Evolutionary conservation across 2,113 vertebrate genomes (phyloP).

Genomic region (Romanogobio albipinnatus): DNA sequence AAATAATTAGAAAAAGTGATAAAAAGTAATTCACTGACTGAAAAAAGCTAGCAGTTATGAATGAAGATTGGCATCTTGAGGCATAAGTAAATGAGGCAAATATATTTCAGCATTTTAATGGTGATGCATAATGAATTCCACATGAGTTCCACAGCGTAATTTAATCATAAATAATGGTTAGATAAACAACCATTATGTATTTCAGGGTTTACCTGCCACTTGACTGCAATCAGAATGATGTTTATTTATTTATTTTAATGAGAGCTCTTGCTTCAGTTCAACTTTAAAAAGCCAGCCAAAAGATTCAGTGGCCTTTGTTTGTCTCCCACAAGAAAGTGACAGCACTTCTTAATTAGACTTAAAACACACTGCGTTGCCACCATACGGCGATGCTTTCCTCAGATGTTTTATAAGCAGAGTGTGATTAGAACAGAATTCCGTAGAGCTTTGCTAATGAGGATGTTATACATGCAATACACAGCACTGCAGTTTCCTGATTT

Average conservation of each 20-base stretch:
- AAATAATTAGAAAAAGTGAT: background rate
- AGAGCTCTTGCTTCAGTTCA: background rate
- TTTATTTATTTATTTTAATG: background rate
- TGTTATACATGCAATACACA: conserved; percentile 18
- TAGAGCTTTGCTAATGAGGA: conserved; percentile 46
- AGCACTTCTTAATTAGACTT: conserved; percentile 37
- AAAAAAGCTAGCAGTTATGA: background rate
- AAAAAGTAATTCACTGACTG: background rate
- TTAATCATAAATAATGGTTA: conserved; percentile 17
- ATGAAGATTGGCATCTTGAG: background rate
- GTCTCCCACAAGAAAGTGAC: background rate
- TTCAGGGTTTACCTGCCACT: conserved; percentile 11
- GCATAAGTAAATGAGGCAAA: background rate
- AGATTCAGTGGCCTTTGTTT: conserved; percentile 29
- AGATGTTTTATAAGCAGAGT: background rate
- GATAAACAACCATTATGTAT: background rate
- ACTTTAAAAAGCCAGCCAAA: background rate
- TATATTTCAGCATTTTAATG: background rate
- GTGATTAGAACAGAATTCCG: conserved; percentile 38
- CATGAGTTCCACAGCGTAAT: background rate
- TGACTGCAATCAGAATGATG: background rate
- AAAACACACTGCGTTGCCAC: conserved; percentile 21
- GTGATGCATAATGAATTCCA: background rate
- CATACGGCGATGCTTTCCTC: background rate
- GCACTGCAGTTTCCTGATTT: conserved; percentile 13